Percentiles rank a stretch among this genome's conserved stretches.
phyloP scores from a whole-genome alignment of 2,113 vertebrate species.

The Hydropotes inermis region DNA sequence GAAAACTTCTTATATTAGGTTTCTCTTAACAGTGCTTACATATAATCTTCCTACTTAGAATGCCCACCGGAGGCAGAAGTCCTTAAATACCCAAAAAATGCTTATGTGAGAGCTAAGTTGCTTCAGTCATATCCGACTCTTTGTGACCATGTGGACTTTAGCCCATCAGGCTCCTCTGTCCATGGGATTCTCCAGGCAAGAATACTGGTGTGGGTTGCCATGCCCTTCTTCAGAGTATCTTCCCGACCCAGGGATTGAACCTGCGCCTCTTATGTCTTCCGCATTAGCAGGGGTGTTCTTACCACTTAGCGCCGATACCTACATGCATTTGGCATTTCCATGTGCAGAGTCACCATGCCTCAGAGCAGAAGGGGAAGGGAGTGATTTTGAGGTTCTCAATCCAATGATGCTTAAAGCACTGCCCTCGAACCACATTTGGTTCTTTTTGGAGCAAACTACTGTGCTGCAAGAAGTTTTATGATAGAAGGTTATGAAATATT shows the following conservation, averaged over 20 bases:
- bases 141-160: neutral
- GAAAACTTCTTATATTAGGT: neutral
- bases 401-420: neutral
- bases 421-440: neutral
- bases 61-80: neutral
- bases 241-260: neutral
- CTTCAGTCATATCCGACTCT: neutral
- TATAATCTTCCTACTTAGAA: neutral
- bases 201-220: neutral
- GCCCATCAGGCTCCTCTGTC: neutral
- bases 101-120: neutral
- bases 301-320: neutral
- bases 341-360: neutral
- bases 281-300: neutral
- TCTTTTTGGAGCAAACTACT: neutral
- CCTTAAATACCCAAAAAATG: neutral
- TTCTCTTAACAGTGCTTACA: neutral
- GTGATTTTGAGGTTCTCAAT: neutral
- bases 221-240: neutral
- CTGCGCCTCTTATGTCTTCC: neutral
- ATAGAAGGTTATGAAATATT: neutral
- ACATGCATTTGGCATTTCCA: neutral
- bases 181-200: neutral
- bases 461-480: neutral
- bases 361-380: neutral